These are phyloP conservation scores for Trinectes maculatus DNA, from an alignment of 2,113 vertebrate genomes.

Conservation along the genomic window DNA sequence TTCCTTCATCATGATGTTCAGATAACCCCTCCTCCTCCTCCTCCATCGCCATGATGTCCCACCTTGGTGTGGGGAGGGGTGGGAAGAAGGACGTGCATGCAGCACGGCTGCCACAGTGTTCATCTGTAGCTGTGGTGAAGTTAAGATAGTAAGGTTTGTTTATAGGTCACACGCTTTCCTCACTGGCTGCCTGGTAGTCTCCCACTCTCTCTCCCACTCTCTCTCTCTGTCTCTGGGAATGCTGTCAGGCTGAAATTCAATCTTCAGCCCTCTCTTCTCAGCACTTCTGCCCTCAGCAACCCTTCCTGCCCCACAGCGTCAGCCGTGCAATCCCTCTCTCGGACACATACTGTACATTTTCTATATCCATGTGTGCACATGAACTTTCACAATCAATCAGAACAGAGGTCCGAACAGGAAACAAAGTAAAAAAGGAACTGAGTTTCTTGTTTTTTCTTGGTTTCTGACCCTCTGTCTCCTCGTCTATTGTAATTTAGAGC, in stretches of 20 bases:
- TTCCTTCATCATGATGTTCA: slow-evolving; percentile 18
- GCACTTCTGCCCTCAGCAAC: slow-evolving; percentile 16
- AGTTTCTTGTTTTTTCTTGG: background rate
- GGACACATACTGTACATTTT: slow-evolving; percentile 47
- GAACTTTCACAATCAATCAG: background rate
- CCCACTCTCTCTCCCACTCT: slow-evolving; percentile 52
- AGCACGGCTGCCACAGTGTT: slow-evolving; percentile 40
- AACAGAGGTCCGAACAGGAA: background rate
- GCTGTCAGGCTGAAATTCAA: slow-evolving; percentile 84
- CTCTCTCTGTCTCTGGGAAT: slow-evolving; percentile 68
- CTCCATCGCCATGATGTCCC: background rate
- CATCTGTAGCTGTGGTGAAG: slow-evolving; percentile 49
- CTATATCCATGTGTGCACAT: background rate
- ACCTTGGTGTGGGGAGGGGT: slow-evolving; percentile 11
- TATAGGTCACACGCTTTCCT: slow-evolving; percentile 66
- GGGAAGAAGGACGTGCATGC: no score
- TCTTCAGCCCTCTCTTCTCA: slow-evolving; percentile 41
- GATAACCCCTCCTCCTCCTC: slow-evolving; percentile 11
- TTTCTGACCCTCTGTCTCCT: background rate
- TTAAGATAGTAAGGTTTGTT: slow-evolving; percentile 63
- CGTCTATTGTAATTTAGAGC: background rate
- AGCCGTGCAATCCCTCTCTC: slow-evolving; percentile 19
- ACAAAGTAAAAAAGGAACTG: no score
- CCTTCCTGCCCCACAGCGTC: slow-evolving; percentile 14
- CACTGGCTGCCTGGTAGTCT: slow-evolving; percentile 38